These are phyloP conservation scores for Hucho hucho DNA, from an alignment of 2,113 vertebrate species.

Conservation along the genomic window DNA sequence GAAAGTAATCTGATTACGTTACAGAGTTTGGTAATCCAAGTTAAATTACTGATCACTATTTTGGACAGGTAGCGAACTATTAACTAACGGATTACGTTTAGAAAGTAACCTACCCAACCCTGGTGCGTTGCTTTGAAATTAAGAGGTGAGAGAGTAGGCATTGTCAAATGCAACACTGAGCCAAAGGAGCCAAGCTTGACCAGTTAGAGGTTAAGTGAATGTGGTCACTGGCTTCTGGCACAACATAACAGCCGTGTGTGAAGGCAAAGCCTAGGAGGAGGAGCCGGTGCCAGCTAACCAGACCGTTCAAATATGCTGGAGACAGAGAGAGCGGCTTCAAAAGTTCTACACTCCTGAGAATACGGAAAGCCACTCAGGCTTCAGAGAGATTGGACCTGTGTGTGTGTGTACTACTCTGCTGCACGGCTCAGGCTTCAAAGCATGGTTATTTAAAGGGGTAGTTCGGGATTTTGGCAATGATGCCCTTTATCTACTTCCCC, in stretches of 20 bases:
- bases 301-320: background rate
- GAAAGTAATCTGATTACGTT: no score
- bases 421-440: constrained; percentile 32
- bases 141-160: constrained; percentile 4
- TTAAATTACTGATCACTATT: no score
- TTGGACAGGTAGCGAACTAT: no score
- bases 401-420: constrained; percentile 1
- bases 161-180: background rate
- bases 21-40: no score
- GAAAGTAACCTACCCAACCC: no score
- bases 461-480: no score
- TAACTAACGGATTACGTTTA: no score
- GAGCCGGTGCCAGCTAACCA: background rate
- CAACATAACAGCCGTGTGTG: background rate
- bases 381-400: background rate
- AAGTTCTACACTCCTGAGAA: constrained; percentile 33
- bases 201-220: constrained; percentile 5
- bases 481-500: no score
- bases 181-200: constrained; percentile 5
- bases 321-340: constrained; percentile 19
- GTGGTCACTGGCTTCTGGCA: constrained; percentile 14
- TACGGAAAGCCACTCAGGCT: constrained; percentile 47
- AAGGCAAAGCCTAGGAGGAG: background rate
- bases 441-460: constrained; percentile 1
- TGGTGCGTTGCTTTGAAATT: constrained; percentile 6